phyloP scores from a whole-genome alignment of 2,888 invertebrate genomes.

The Globia sparganii region DNA sequence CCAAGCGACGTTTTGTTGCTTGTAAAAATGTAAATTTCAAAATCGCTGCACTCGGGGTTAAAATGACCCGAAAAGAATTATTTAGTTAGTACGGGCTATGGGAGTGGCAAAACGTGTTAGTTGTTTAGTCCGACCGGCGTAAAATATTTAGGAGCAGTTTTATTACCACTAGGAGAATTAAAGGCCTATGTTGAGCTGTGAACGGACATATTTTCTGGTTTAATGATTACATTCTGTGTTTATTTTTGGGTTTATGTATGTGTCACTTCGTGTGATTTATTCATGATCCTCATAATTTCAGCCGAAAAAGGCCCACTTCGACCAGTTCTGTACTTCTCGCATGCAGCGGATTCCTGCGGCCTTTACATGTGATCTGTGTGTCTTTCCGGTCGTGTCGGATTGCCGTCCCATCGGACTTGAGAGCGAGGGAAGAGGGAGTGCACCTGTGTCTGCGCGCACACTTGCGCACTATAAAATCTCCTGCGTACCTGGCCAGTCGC shows the following conservation, averaged over 20 bases:
- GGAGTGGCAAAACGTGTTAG: constrained; percentile 52
- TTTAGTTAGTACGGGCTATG: constrained; percentile 22
- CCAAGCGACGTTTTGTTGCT: neutral
- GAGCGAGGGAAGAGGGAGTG: too few relatives aligned
- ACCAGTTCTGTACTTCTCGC: too few relatives aligned
- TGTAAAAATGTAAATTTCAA: neutral
- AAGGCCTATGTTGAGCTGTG: neutral
- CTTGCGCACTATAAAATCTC: too few relatives aligned
- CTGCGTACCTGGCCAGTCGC: too few relatives aligned
- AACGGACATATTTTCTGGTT: neutral
- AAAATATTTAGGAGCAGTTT: constrained; percentile 43
- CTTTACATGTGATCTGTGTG: neutral
- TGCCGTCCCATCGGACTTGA: too few relatives aligned
- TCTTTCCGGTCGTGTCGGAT: too few relatives aligned
- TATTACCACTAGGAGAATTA: constrained; percentile 37
- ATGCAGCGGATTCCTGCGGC: too few relatives aligned
- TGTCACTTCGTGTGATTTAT: neutral
- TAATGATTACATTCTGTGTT: neutral
- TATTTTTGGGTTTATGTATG: neutral
- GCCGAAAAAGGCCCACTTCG: too few relatives aligned
- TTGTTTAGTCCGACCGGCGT: constrained; percentile 13
- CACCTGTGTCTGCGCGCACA: too few relatives aligned
- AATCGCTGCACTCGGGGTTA: constrained; percentile 12
- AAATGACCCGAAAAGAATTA: constrained; percentile 40
- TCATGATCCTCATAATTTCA: neutral